Conservation (phyloP, 1,140 invertebrate species). For the Odontomachus brunneus region DNA sequence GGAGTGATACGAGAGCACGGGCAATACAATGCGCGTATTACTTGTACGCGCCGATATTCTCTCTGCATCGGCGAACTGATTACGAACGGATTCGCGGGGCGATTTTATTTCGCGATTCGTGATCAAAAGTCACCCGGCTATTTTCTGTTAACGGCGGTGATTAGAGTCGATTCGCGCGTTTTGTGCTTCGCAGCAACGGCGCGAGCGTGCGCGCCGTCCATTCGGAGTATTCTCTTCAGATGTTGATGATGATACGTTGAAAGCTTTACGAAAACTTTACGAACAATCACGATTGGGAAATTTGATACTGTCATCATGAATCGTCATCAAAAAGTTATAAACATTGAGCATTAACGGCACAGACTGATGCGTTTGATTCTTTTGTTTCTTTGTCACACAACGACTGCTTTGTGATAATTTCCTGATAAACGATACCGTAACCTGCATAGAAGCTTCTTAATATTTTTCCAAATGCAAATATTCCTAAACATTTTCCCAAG, state of each 20-base stretch:
- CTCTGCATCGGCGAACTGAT: slow-evolving; percentile 42
- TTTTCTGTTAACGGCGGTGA: background rate
- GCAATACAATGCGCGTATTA: slow-evolving; percentile 38
- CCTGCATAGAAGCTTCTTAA: too few relatives aligned
- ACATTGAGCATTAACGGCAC: too few relatives aligned
- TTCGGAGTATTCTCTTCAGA: background rate
- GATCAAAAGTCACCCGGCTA: background rate
- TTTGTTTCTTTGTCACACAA: background rate
- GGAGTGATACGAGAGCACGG: slow-evolving; percentile 26
- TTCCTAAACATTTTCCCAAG: too few relatives aligned
- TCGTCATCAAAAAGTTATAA: background rate
- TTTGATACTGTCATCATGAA: background rate
- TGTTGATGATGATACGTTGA: background rate
- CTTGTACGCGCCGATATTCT: slow-evolving; percentile 29
- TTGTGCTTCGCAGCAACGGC: background rate
- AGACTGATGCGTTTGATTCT: too few relatives aligned
- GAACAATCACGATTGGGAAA: background rate
- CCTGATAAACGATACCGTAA: too few relatives aligned
- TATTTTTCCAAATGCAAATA: too few relatives aligned
- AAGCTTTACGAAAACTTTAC: background rate
- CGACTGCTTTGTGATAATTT: background rate
- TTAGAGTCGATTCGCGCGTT: background rate
- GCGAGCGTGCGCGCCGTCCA: background rate
- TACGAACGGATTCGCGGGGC: slow-evolving; percentile 28
- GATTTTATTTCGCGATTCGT: slow-evolving; percentile 32